Conservation (phyloP, 2,113 vertebrate genomes). For the Aphyosemion australe region DNA sequence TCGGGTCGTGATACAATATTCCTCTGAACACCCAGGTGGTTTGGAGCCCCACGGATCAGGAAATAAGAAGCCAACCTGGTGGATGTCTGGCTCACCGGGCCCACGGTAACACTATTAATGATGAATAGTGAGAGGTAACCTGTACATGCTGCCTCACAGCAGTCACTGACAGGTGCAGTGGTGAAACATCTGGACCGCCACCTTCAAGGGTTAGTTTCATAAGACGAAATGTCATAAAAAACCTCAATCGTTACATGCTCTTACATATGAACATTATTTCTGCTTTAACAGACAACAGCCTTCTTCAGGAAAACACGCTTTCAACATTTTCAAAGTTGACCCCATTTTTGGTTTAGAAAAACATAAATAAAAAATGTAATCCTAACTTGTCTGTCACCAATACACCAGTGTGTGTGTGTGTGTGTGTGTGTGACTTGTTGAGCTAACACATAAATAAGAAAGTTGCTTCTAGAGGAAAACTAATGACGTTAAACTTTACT, state of each 20-base stretch:
- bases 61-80: constrained; percentile 46
- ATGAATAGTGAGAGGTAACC: constrained; percentile 29
- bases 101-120: constrained; percentile 51
- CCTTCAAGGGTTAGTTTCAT: neutral
- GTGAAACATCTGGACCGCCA: constrained; percentile 23
- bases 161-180: neutral
- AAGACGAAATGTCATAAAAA: too few relatives aligned
- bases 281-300: neutral
- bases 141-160: constrained; percentile 9
- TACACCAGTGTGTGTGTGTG: too few relatives aligned
- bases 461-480: neutral
- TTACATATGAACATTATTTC: neutral
- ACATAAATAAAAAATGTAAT: too few relatives aligned
- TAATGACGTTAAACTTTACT: neutral
- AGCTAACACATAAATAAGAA: neutral
- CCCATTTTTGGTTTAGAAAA: too few relatives aligned
- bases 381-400: too few relatives aligned
- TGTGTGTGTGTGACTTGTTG: too few relatives aligned
- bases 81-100: constrained; percentile 42
- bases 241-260: neutral
- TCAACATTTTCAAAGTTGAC: too few relatives aligned
- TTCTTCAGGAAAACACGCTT: neutral
- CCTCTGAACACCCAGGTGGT: constrained; percentile 32
- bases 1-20: constrained; percentile 28
- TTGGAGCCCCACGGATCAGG: constrained; percentile 49